These are phyloP conservation scores for Callyntrura sp. DNA, from an alignment of 2,888 invertebrate species.

Conservation along the genomic window DNA sequence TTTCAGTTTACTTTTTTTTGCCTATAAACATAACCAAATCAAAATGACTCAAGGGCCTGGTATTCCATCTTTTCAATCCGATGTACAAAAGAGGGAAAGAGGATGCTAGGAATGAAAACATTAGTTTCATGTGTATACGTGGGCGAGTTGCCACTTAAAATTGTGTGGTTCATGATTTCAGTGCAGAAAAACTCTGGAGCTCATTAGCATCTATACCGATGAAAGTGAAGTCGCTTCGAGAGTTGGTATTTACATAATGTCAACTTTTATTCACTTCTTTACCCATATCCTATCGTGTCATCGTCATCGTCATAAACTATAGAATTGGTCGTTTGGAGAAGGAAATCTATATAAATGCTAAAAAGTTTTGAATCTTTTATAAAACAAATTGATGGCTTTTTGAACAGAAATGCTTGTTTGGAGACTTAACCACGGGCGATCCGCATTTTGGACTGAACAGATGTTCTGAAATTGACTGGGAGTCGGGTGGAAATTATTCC, in stretches of 20 bases:
- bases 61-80: not conserved
- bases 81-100: not conserved
- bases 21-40: not conserved
- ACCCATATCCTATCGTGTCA: not conserved
- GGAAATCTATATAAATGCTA: conserved; percentile 38
- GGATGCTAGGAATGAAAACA: not conserved
- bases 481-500: conserved; percentile 76
- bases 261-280: conserved; percentile 45
- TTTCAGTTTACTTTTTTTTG: not conserved
- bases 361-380: conserved; percentile 14
- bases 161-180: conserved; percentile 51
- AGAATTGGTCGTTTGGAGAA: not conserved
- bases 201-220: conserved; percentile 90
- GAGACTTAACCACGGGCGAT: conserved; percentile 91
- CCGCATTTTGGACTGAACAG: conserved; percentile 86
- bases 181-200: conserved; percentile 87
- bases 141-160: conserved; percentile 26
- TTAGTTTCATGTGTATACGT: not conserved
- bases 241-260: conserved; percentile 89
- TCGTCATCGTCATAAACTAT: not conserved
- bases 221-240: conserved; percentile 93
- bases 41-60: not conserved
- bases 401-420: conserved; percentile 89
- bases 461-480: conserved; percentile 80
- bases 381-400: conserved; percentile 72